Conservation (phyloP, 2,113 vertebrate species). For the Hyperoodon ampullatus region DNA sequence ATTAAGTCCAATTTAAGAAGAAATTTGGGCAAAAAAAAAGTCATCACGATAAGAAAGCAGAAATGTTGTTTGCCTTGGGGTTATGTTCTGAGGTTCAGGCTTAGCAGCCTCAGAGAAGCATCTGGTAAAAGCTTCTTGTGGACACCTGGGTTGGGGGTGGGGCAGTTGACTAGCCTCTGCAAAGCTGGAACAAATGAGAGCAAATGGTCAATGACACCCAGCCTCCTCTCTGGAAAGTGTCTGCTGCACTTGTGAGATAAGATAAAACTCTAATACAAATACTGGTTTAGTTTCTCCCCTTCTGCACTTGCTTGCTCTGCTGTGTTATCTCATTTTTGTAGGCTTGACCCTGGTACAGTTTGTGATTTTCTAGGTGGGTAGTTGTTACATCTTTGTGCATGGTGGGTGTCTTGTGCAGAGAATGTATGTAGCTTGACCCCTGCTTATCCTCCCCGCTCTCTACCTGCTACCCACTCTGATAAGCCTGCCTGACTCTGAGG, state of each 20-base stretch:
- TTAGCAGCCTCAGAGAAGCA: not conserved
- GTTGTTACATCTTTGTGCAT: not conserved
- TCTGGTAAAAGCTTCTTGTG: not conserved
- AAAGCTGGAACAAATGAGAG: slow-evolving; percentile 4
- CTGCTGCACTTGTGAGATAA: not conserved
- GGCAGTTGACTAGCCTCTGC: not conserved
- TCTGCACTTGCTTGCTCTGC: not conserved
- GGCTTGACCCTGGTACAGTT: not conserved
- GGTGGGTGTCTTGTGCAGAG: not conserved
- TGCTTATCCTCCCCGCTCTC: not conserved
- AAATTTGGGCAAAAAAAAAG: not conserved
- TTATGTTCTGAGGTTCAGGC: not conserved
- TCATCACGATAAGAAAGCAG: slow-evolving; percentile 32
- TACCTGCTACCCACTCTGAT: not conserved
- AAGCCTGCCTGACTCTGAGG: not conserved
- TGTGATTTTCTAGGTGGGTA: not conserved
- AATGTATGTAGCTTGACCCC: not conserved
- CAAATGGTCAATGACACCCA: not conserved
- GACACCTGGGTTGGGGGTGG: not conserved
- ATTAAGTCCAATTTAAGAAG: slow-evolving; percentile 44
- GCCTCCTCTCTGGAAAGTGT: slow-evolving; percentile 13
- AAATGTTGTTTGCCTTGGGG: not conserved
- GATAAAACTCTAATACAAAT: slow-evolving; percentile 27
- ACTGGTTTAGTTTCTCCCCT: not conserved
- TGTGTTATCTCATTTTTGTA: not conserved